A percentile compares a stretch with the other conserved stretches of the same genome.
These are phyloP conservation scores for Paragorgia papillata DNA, from an alignment of 92 coral and sea anemone species.

Conservation along the genomic window DNA sequence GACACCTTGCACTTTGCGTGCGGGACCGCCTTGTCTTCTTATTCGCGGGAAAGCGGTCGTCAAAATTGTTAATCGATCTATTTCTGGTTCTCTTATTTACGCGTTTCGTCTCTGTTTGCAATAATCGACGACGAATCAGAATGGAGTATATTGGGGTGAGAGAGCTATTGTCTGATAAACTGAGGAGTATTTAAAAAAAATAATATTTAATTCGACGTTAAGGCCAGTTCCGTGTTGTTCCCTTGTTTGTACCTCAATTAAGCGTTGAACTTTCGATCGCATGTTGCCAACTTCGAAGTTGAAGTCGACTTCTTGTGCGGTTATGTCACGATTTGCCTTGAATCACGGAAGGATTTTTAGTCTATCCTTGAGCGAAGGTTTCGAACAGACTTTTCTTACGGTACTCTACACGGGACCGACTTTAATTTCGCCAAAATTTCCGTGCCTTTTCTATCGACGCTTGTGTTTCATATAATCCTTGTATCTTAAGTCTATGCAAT, in stretches of 20 bases:
- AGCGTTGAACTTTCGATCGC: constrained; percentile 11
- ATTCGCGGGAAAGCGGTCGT: no score
- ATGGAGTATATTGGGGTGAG: neutral
- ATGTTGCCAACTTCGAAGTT: neutral
- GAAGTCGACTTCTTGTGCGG: neutral
- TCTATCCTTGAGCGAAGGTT: neutral
- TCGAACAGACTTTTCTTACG: no score
- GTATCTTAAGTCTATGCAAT: constrained; percentile 8
- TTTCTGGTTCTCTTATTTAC: no score
- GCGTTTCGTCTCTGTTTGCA: no score
- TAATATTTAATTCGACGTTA: neutral
- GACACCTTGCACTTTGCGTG: no score
- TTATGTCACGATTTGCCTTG: neutral
- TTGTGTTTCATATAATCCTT: constrained; percentile 6
- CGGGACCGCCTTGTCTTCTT: no score
- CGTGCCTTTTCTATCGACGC: neutral
- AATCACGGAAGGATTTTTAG: neutral
- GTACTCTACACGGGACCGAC: no score
- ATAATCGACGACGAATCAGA: no score
- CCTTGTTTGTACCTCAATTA: neutral
- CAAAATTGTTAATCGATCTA: no score
- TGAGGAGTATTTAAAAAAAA: neutral
- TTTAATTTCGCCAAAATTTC: no score
- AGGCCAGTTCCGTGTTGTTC: neutral
- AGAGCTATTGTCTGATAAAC: neutral